Evolutionary conservation across 2,113 vertebrate species (phyloP).

Genomic region (Taxidea taxus): DNA sequence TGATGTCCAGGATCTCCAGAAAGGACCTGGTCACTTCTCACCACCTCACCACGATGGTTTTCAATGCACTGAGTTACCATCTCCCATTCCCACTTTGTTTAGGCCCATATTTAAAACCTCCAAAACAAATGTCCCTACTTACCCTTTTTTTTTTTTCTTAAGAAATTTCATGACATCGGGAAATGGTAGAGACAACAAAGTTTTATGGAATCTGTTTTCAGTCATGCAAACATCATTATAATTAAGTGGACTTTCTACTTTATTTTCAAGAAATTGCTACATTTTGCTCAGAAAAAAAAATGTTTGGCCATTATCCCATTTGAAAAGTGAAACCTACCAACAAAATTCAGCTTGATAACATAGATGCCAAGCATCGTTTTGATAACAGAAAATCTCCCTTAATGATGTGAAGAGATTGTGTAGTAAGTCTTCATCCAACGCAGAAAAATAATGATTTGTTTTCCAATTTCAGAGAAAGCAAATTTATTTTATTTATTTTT

Average conservation of each 20-base stretch:
- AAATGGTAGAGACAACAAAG: background rate
- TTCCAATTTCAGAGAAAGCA: background rate
- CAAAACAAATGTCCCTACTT: background rate
- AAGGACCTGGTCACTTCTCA: background rate
- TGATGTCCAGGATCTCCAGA: background rate
- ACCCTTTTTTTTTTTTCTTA: background rate
- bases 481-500: background rate
- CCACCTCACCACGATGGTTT: background rate
- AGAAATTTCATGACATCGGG: background rate
- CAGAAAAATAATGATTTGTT: background rate
- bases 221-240: background rate
- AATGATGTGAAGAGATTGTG: background rate
- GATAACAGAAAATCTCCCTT: background rate
- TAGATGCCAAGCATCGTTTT: background rate
- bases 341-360: background rate
- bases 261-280: background rate
- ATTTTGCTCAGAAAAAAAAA: background rate
- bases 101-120: background rate
- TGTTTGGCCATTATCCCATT: background rate
- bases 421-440: background rate
- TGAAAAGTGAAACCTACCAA: background rate
- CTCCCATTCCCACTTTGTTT: background rate
- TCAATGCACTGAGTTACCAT: background rate
- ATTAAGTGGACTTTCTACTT: background rate
- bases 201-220: background rate